A percentile compares a stretch with the other conserved stretches of the same genome.
Evolutionary conservation across 2,113 vertebrate genomes (phyloP).

Genomic region (Rhinolophus sinicus): DNA sequence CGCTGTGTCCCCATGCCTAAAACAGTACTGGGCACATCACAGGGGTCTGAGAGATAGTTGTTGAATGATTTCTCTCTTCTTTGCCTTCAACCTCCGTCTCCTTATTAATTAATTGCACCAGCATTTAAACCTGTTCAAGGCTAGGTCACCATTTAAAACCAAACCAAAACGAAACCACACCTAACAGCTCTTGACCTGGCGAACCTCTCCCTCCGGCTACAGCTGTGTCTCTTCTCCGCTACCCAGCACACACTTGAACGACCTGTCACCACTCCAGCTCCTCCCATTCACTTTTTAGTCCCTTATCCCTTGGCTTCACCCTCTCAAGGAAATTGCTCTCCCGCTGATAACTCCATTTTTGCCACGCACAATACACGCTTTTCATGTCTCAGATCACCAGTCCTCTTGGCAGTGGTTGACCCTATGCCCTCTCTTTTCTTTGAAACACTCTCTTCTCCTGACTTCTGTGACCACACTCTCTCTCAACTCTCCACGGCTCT

Average conservation of each 20-base stretch:
- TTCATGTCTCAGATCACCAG: not conserved
- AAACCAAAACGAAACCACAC: not conserved
- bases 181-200: not conserved
- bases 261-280: too few species aligned
- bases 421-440: not conserved
- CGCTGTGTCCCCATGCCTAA: not conserved
- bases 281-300: not conserved
- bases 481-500: not conserved
- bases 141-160: not conserved
- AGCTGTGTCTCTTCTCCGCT: not conserved
- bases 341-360: not conserved
- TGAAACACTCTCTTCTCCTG: not conserved
- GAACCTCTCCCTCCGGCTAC: not conserved
- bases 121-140: not conserved
- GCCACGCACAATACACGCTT: not conserved
- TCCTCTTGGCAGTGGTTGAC: not conserved
- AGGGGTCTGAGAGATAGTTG: conserved; percentile 3
- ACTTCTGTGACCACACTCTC: not conserved
- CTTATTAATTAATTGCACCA: not conserved
- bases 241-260: too few species aligned
- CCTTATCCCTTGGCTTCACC: not conserved
- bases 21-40: not conserved
- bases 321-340: not conserved
- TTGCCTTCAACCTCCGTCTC: not conserved
- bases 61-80: conserved; percentile 13